phyloP scores from a whole-genome alignment of 2,113 vertebrate species.

The Spizaetus ornatus region DNA sequence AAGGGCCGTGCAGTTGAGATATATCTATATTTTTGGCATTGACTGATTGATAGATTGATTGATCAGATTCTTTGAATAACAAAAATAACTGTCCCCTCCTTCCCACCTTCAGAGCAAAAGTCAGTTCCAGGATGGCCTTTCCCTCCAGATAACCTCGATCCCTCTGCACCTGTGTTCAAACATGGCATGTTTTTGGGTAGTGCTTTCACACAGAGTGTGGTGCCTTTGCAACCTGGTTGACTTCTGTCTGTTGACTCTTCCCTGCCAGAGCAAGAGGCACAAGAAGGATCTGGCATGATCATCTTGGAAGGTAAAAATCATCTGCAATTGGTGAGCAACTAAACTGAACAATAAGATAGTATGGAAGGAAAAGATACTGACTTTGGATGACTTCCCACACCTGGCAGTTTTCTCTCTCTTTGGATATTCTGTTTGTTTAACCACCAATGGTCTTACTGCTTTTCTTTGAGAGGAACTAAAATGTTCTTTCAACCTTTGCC shows the following conservation, averaged over 20 bases:
- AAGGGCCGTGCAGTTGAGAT: neutral
- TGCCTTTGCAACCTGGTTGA: neutral
- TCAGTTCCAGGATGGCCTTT: neutral
- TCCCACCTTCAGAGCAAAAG: neutral
- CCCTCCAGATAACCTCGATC: neutral
- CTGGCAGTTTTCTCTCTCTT: neutral
- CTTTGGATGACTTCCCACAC: neutral
- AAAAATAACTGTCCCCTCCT: neutral
- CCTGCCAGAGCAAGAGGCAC: neutral
- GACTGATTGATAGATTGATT: neutral
- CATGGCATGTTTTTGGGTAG: neutral
- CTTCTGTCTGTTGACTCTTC: neutral
- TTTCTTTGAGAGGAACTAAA: neutral
- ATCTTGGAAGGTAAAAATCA: neutral
- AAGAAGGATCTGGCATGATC: neutral
- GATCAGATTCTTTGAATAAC: neutral
- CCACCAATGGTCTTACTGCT: neutral
- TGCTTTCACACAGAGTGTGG: neutral
- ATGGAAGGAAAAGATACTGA: neutral
- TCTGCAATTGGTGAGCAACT: neutral
- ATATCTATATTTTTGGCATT: constrained; percentile 37
- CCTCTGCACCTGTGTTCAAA: neutral
- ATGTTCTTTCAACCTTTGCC: constrained; percentile 28
- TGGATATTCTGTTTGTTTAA: constrained; percentile 8
- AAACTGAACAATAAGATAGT: neutral